Evolutionary conservation across 2,113 vertebrate species (phyloP).

Genomic region (Prionailurus viverrinus): DNA sequence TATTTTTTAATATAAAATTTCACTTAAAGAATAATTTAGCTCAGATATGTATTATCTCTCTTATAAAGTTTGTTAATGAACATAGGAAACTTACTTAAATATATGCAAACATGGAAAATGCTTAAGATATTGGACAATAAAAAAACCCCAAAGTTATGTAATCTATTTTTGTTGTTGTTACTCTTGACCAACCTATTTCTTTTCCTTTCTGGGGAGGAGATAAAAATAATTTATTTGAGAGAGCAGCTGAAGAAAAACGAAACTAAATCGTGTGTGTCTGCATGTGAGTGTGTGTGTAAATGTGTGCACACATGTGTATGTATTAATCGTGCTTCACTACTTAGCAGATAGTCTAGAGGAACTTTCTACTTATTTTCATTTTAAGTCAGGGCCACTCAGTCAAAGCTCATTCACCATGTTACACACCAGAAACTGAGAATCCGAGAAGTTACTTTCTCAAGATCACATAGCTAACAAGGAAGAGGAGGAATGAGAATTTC

Average conservation of each 20-base stretch:
- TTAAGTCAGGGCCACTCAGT: background rate
- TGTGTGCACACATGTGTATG: fast-evolving
- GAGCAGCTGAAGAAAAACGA: background rate
- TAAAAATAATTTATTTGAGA: background rate
- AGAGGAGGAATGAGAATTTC: background rate
- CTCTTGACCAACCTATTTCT: background rate
- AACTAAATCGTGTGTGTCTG: background rate
- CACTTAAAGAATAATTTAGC: background rate
- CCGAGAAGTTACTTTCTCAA: background rate
- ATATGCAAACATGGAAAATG: background rate
- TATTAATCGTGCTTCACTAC: background rate
- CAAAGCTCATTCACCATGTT: background rate
- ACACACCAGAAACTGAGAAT: background rate
- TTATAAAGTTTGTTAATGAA: background rate
- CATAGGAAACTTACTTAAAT: background rate
- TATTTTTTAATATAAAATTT: background rate
- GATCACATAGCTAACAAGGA: background rate
- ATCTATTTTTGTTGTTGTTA: background rate
- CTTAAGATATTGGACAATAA: background rate
- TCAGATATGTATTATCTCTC: background rate
- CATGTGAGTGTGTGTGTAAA: background rate
- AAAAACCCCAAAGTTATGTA: background rate
- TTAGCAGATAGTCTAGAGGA: background rate
- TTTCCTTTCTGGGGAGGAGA: background rate
- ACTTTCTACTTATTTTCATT: background rate